Evolutionary conservation across 2,113 vertebrate species (phyloP).

Genomic region (Clupea harengus): DNA sequence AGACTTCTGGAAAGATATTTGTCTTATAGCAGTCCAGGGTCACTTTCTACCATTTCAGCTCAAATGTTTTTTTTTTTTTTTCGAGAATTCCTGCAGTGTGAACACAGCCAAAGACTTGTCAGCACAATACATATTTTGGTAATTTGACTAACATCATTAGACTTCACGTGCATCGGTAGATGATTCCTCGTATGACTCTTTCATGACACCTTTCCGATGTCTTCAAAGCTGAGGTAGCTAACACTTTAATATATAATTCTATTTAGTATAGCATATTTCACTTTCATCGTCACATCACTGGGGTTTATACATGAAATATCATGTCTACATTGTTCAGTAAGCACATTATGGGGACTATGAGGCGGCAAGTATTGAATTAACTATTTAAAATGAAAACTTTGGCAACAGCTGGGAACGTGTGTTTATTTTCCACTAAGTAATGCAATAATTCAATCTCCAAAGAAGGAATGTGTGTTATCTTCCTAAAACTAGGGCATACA

Average conservation of each 20-base stretch:
- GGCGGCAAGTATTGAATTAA: not conserved
- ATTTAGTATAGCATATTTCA: not conserved
- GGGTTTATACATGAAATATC: not conserved
- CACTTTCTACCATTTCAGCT: not conserved
- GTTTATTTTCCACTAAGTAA: not conserved
- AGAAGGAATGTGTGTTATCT: not conserved
- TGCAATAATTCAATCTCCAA: not conserved
- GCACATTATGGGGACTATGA: not conserved
- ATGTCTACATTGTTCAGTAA: not conserved
- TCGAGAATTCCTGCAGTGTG: not conserved
- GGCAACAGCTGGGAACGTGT: not conserved
- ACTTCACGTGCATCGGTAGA: not conserved
- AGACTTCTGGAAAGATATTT: not conserved
- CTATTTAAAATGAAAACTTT: not conserved
- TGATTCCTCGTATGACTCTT: not conserved
- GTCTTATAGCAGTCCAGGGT: not conserved
- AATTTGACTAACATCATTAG: not conserved
- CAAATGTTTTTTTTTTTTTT: not conserved
- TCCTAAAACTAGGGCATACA: not conserved
- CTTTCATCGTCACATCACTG: not conserved
- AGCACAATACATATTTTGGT: not conserved
- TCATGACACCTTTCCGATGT: not conserved
- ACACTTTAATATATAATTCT: not conserved
- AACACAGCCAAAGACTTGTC: not conserved
- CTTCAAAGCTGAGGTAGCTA: conserved; percentile 4